Evolutionary conservation across 2,113 vertebrate genomes (phyloP), one percentile per base, ranked within the genome.

Genomic region (Marmota monax): DNA sequence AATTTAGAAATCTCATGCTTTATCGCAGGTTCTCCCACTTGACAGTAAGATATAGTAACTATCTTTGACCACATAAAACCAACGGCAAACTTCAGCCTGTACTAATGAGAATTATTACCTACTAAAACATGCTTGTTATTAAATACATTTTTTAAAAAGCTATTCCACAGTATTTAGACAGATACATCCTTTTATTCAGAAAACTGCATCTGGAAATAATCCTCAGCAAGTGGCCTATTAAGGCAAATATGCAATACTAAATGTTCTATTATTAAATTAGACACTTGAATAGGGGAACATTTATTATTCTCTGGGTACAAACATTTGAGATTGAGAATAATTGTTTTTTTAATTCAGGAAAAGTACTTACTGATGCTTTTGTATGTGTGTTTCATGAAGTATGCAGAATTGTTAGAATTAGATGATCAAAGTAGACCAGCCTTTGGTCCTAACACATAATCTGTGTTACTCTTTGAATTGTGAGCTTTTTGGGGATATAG

Each of bases 331-430:
- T 48, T 51, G n/a, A 87, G 32, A 37, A 27, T 51, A 37, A 27
- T 51, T 93, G 93, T 85, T 48, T 95, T 95, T 92, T 77, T 2
- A 51, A 56, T 77, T 51, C 16, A 37, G n/a, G 45, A 80, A 37
- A 87, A 11, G 27, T 3, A 5, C 39, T 53, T 85, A 80, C 58
- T 73, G 53, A 84, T 53, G 22, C 39, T 80, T 91, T 9, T 39
- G 17, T 88, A 58, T 83, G 20, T 83, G 42, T 84, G 37, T 45
- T 84, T 84, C 32, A 58, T 32, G 6, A 9, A 61, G 39, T 53
- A 48, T 42, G n/a, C 42, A 73, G 76, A 79, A 73, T 42, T 42
- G 5, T 67, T 80, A n/a, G 42, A 63, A 51, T 65, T 39, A 45
- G 32, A 67, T 74, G n/a, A 72, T n/a, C 12, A 42, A 93, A 56